Evolutionary conservation across 2,888 invertebrate species (phyloP).

Genomic region (Sturmia bella): DNA sequence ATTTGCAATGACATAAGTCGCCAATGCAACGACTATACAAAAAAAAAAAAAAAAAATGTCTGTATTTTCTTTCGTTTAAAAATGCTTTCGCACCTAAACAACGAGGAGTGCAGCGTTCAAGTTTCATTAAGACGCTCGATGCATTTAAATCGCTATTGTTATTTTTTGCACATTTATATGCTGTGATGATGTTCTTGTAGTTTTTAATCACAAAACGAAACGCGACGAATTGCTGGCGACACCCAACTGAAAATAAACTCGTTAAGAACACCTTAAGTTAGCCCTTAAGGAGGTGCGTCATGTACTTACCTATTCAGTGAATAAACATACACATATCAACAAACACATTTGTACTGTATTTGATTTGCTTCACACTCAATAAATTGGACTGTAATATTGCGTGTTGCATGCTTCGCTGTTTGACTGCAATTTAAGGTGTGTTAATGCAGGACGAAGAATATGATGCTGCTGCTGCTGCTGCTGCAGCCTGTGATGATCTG

Average conservation of each 20-base stretch:
- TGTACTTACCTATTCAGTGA: conserved; percentile 46
- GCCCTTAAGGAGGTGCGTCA: conserved; percentile 70
- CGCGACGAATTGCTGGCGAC: conserved; percentile 79
- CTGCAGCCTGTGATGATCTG: conserved; percentile 47
- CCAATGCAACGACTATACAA: too few species aligned
- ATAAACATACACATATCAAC: conserved; percentile 5
- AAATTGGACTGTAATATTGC: conserved; percentile 66
- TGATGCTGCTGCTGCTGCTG: conserved; percentile 41
- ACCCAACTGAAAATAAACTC: conserved; percentile 78
- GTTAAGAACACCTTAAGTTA: conserved; percentile 72
- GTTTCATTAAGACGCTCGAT: conserved; percentile 2
- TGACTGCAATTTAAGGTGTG: conserved; percentile 67
- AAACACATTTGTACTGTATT: conserved; percentile 38
- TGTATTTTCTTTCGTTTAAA: too few species aligned
- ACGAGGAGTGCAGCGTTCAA: neutral
- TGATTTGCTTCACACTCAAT: conserved; percentile 65
- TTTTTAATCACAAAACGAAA: conserved; percentile 73
- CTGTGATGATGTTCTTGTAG: conserved; percentile 52
- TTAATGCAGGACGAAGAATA: conserved; percentile 53
- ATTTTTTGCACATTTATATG: conserved; percentile 39
- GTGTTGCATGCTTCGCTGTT: conserved; percentile 69
- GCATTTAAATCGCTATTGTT: neutral
- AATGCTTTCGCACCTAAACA: too few species aligned
- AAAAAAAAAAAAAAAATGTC: too few species aligned
- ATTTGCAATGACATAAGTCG: too few species aligned